These are phyloP conservation scores for Tapirus terrestris DNA, from an alignment of 2,113 vertebrate species.

Conservation along the genomic window DNA sequence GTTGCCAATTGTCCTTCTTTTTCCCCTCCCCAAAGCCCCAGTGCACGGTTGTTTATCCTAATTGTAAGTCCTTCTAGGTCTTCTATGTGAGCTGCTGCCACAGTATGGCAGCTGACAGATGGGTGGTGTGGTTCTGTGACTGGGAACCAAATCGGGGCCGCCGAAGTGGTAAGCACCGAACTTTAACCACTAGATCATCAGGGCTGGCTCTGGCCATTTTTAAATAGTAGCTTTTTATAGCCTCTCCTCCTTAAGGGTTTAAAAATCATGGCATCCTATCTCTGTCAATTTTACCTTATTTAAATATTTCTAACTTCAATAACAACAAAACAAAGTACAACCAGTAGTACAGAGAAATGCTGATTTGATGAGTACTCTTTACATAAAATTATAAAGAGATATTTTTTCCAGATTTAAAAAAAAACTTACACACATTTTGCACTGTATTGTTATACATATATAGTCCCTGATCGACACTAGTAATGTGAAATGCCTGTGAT, in stretches of 20 bases:
- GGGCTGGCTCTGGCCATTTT: background rate
- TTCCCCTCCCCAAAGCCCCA: too few relatives aligned
- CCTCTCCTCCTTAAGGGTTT: constrained; percentile 11
- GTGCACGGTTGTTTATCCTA: too few relatives aligned
- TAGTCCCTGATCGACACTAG: background rate
- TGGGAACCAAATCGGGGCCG: too few relatives aligned
- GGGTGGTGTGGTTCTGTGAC: too few relatives aligned
- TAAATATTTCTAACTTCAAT: background rate
- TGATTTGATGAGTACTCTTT: background rate
- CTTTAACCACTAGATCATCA: too few relatives aligned
- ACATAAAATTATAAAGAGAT: background rate
- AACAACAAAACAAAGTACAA: background rate
- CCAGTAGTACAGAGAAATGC: background rate
- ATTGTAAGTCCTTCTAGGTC: too few relatives aligned
- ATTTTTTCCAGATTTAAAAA: constrained; percentile 25
- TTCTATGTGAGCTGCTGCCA: too few relatives aligned
- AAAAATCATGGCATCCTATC: background rate
- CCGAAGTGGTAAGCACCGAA: too few relatives aligned
- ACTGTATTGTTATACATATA: background rate
- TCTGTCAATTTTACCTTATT: background rate
- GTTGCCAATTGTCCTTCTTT: too few relatives aligned
- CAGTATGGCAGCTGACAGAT: too few relatives aligned
- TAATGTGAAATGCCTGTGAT: background rate
- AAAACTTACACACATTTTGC: background rate
- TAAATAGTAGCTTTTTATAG: background rate